Evolutionary conservation across 2,797 vertebrate genomes (phyloP).

Genomic region (Hydrophis major): DNA sequence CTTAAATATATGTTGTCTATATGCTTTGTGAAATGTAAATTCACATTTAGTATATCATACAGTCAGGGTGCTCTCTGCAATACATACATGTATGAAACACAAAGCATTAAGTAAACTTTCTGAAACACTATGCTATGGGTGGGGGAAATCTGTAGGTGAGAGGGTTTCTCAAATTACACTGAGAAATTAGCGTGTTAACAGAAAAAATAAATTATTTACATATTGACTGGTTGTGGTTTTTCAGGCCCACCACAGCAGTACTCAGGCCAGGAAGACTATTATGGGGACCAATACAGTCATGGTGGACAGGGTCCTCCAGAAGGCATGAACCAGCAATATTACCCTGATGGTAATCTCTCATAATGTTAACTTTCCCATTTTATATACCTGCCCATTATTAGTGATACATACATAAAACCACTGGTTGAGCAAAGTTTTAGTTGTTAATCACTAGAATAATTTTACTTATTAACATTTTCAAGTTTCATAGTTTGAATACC

Average conservation of each 20-base stretch:
- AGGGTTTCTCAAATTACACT: conserved; percentile 60
- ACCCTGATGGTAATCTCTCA: conserved; percentile 82
- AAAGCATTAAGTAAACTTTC: conserved; percentile 47
- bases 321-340: conserved; percentile 91
- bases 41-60: not conserved
- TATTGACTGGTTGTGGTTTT: conserved; percentile 82
- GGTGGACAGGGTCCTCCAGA: conserved; percentile 98
- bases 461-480: conserved; percentile 48
- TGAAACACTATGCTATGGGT: conserved; percentile 58
- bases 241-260: conserved; percentile 99
- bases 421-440: conserved; percentile 27
- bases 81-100: conserved; percentile 37
- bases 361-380: conserved; percentile 72
- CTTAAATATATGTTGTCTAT: conserved; percentile 12
- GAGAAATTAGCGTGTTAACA: conserved; percentile 62
- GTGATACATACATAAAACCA: conserved; percentile 40
- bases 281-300: conserved; percentile 99
- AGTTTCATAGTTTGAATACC: conserved; percentile 44
- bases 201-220: conserved; percentile 69
- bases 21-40: conserved; percentile 28
- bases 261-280: conserved; percentile 99
- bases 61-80: conserved; percentile 35
- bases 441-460: conserved; percentile 44
- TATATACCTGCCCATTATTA: conserved; percentile 67
- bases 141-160: conserved; percentile 57